Percentiles rank a stretch among this genome's conserved stretches.
phyloP scores from a whole-genome alignment of 2,113 vertebrate species.

The Indicator indicator region DNA sequence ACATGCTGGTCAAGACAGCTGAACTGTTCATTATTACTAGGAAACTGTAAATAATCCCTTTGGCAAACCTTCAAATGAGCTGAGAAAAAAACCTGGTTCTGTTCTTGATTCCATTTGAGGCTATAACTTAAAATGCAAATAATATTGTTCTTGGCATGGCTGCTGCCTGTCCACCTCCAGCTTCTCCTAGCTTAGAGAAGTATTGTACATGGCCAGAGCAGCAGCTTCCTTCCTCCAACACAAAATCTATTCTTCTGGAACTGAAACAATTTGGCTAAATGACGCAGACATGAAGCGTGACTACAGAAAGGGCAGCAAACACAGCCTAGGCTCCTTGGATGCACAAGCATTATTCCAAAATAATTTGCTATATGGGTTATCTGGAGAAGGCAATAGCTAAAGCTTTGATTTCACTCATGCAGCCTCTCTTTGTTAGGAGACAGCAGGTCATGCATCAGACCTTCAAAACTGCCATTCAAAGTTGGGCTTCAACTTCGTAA shows the following conservation, averaged over 20 bases:
- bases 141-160: conserved; percentile 71
- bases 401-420: neutral
- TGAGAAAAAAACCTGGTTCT: neutral
- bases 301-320: neutral
- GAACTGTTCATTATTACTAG: conserved; percentile 20
- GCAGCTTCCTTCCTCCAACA: conserved; percentile 66
- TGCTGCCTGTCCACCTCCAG: conserved; percentile 9
- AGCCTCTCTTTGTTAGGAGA: neutral
- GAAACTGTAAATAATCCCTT: conserved; percentile 56
- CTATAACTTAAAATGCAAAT: conserved; percentile 65
- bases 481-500: neutral
- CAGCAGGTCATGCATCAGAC: neutral
- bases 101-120: conserved; percentile 30
- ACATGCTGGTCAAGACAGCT: conserved; percentile 23
- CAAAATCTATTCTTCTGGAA: conserved; percentile 15
- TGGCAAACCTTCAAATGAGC: conserved; percentile 61
- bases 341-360: neutral
- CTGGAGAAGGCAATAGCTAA: neutral
- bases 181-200: neutral
- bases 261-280: neutral
- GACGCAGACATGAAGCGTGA: neutral
- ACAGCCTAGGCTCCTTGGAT: neutral
- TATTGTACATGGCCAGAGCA: neutral
- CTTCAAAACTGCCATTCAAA: neutral
- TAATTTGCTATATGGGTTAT: neutral